phyloP scores from a whole-genome alignment of 2,888 invertebrate genomes.

The Drepana falcataria region DNA sequence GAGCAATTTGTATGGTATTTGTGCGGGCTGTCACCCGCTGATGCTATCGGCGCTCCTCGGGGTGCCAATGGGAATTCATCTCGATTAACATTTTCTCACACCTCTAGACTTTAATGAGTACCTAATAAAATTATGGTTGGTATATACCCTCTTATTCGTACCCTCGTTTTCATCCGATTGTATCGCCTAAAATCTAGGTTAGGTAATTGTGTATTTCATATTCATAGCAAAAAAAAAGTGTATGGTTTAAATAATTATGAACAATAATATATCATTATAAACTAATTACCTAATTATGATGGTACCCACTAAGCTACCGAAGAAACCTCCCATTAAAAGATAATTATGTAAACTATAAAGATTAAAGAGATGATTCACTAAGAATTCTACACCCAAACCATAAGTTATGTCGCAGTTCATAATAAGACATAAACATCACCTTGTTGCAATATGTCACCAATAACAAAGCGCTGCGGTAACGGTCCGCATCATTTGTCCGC shows the following conservation, averaged over 20 bases:
- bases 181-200: too few species aligned
- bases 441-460: constrained; percentile 69
- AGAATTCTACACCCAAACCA: constrained; percentile 40
- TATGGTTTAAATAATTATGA: too few species aligned
- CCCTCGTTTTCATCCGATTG: too few species aligned
- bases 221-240: too few species aligned
- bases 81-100: constrained; percentile 67
- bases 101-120: constrained; percentile 28
- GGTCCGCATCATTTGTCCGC: constrained; percentile 72
- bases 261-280: too few species aligned
- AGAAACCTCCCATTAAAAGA: too few species aligned
- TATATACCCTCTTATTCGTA: background rate
- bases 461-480: constrained; percentile 73
- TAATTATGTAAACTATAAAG: background rate
- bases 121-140: background rate
- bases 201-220: too few species aligned
- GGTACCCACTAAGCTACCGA: too few species aligned
- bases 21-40: constrained; percentile 77
- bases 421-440: constrained; percentile 76
- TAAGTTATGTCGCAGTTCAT: constrained; percentile 54
- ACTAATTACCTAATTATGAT: too few species aligned
- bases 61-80: constrained; percentile 69
- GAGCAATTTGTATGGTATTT: constrained; percentile 77
- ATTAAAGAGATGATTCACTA: constrained; percentile 30
- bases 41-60: constrained; percentile 67